phyloP scores from a whole-genome alignment of 2,797 vertebrate genomes.

The Anguilla pacifica region DNA sequence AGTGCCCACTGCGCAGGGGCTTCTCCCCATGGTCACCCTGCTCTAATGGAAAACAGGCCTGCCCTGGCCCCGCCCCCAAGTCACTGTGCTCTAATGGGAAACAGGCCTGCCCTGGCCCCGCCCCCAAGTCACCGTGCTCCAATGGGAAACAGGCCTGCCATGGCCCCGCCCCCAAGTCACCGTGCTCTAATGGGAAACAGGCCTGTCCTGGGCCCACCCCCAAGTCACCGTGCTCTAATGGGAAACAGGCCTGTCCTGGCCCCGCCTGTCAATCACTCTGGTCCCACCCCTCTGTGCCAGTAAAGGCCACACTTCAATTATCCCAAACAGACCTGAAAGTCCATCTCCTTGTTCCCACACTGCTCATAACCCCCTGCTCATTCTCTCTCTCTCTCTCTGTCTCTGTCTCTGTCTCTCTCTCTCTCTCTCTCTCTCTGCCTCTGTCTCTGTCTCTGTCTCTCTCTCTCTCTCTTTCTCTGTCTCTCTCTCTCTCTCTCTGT shows the following conservation, averaged over 20 bases:
- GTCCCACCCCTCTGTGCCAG: constrained; percentile 49
- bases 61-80: constrained; percentile 22
- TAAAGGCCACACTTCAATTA: constrained; percentile 76
- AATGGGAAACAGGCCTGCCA: constrained; percentile 28
- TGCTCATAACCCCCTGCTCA: constrained; percentile 39
- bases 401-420: background rate
- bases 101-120: constrained; percentile 69
- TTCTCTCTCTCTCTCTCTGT: background rate
- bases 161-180: constrained; percentile 63
- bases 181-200: constrained; percentile 79
- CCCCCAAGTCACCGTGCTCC: constrained; percentile 44
- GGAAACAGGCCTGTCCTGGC: constrained; percentile 23
- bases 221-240: constrained; percentile 35
- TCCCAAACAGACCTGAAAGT: constrained; percentile 78
- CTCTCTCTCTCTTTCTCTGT: background rate
- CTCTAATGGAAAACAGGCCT: constrained; percentile 79
- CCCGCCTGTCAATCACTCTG: background rate
- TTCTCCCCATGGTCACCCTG: constrained; percentile 64
- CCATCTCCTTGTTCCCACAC: constrained; percentile 62
- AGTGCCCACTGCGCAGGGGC: constrained; percentile 45
- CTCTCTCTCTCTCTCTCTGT: too few species aligned
- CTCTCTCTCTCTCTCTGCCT: too few species aligned
- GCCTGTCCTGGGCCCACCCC: constrained; percentile 64
- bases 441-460: too few species aligned
- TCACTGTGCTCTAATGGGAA: constrained; percentile 77